Evolutionary conservation across 2,113 vertebrate genomes (phyloP), one percentile per base, ranked within the genome.

Genomic region (Datnioides undecimradiatus): DNA sequence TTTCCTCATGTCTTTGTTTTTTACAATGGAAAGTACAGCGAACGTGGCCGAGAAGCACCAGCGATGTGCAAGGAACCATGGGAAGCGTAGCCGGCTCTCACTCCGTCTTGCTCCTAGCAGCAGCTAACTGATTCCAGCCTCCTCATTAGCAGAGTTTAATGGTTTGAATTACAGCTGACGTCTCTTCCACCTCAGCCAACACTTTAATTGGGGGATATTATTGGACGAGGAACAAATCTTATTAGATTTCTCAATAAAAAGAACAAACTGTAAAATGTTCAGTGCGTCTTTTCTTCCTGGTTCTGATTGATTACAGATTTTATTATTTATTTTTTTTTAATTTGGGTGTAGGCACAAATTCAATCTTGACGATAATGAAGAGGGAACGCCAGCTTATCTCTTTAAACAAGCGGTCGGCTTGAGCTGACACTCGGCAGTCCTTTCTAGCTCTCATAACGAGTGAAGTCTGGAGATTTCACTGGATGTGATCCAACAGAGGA

Each of bases 121-220:
- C 73, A 63, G 36, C 46, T 8, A 33, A 49, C 60, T 73, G 46
- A 60, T 62, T 62, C 58, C 54, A 25, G 83, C 76, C 84, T 92
- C 76, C 84, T 92, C 79, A 80, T 88, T 90, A 87, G 80, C 40
- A 21, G 41, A 72, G 51, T 77, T 88, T 88, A 90, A 82, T 62
- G 75, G 73, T 73, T 83, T 88, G 57, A 87, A 82, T 84, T 71
- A 87, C 82, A 73, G 80, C 78, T 80, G 80, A 60, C 45, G 21
- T 88, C 78, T 76, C 73, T 25, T 52, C 65, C 40, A 12, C 64
- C 82, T 80, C 77, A 64, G 72, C 57, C 54, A 60, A 16, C 51
- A 5, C 73, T 87, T 66, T 80, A 83, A 90, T 74, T 69, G 71
- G 55, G 5, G 38, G 48, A 21, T 80, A 85, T 91, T 81, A 90